Evolutionary conservation across 2,888 invertebrate genomes (phyloP), one percentile per base, ranked within the genome.

Genomic region (Reticulitermes lucifugus): DNA sequence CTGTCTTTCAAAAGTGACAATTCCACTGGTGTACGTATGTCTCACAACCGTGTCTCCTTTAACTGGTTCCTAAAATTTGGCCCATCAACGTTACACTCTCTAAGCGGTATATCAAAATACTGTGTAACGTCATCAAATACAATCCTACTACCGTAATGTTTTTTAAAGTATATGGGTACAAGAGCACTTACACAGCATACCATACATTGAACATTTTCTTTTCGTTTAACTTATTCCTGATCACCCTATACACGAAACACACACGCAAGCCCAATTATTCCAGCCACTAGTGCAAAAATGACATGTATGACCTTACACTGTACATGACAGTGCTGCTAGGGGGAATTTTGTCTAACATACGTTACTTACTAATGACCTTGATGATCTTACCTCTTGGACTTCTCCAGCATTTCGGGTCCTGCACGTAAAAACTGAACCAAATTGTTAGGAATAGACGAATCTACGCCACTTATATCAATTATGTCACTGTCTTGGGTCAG

Each of bases 401-500:
- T 92, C 73, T 92, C 92, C 84, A 92, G 88, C 1, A 92, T 89
- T 43, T 90, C 91, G 14, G 91, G 90, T 25, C 92, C 93, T 12
- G 91, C 90, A 70, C 91, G 90, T 73, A 94, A 89, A 88, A 94
- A 93, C 86, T 93, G 92, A 70, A 92, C 92, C 87, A 94, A 88
- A 43, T 91, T 91, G 88, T 92, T 93, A 1, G 93, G 94, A 86
- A 93, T 92, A 12, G 92, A 90, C 0, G 92, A 91, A 88, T 93
- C 93, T 0, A 93, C 91, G 1, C 92, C 92, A 87, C 93, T 93
- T 1, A 94, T 91, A 88, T 95, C 94, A 87, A 95, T 93, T 87
- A 96, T 92, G 88, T 95, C 95, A 1, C 94, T 94, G 43, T 94
- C 94, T 83, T 94, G 92, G 22, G 93, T 92, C 1, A 94, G 92